Evolutionary conservation across 2,888 invertebrate genomes (phyloP), one percentile per base, ranked within the genome.

Genomic region (Ochlodes sylvanus): DNA sequence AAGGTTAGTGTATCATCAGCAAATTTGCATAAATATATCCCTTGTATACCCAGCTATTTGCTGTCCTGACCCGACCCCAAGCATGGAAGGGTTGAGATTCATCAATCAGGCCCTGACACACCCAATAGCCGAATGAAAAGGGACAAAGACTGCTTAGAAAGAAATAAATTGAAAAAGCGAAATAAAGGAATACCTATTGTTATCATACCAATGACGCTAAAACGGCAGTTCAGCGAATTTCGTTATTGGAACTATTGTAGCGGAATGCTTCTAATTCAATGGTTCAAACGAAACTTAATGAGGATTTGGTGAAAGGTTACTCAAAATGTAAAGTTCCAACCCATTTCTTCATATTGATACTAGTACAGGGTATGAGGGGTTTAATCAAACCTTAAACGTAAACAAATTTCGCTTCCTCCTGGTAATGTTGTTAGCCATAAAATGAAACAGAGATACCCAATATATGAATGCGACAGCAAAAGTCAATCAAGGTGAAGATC

Each of bases 71-170:
- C 52, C 54, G 27, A 41, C 66, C 66, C 52, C 17, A 10, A 17
- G 19, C 54, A 15, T 42, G 52, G 73, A 82, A 79, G 79, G 79
- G 76, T 78, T 78, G 71, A 65, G 78, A 78, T 78, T 78, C 84
- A 88, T 87, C 86, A 82, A 87, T 88, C 88, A 86, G 76, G n/a
- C 34, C 68, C 70, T 74, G 86, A 82, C 85, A 80, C 73, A 72
- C 76, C 75, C 79, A 79, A 76, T 78, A 76, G 78, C 67, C 74
- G 70, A 75, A 76, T 76, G 80, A 81, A 80, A 70, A 79, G 75
- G 78, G 76, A 76, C 76, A 83, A 81, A 73, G 79, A 75, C 73
- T 79, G 76, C 77, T 80, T 77, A 73, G 76, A 79, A 78, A 77
- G 79, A 83, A 81, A 79, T 79, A 81, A 74, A 80, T 79, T 75